Percentiles rank a stretch among this genome's conserved stretches.
These are phyloP conservation scores for Stenoptilia bipunctidactyla DNA, from an alignment of 2,888 invertebrate genomes.

Conservation along the genomic window DNA sequence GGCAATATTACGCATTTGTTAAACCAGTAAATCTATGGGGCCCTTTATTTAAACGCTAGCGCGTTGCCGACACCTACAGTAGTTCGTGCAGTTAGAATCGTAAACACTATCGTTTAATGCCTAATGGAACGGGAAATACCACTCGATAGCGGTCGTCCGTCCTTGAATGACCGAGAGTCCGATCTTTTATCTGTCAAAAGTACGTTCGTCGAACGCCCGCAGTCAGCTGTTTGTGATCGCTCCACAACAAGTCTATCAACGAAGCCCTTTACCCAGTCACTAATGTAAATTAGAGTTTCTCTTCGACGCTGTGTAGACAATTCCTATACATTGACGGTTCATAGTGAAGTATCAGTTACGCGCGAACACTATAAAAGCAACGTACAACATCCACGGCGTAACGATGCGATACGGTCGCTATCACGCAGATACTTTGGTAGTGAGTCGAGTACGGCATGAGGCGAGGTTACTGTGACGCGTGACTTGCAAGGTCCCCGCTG, in stretches of 20 bases:
- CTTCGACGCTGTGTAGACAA: constrained; percentile 4
- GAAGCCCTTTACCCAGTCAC: constrained; percentile 28
- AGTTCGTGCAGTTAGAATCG: constrained; percentile 14
- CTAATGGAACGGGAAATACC: constrained; percentile 51
- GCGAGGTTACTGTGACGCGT: constrained; percentile 71
- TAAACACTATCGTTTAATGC: constrained; percentile 33
- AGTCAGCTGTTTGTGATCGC: constrained; percentile 66
- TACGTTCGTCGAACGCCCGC: constrained; percentile 51
- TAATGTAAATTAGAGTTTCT: constrained; percentile 12
- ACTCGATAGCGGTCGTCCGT: constrained; percentile 47
- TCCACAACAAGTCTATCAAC: constrained; percentile 59
- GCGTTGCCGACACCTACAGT: neutral
- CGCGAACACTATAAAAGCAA: too few species aligned
- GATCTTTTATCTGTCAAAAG: constrained; percentile 57
- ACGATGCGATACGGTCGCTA: constrained; percentile 20
- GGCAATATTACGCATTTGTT: neutral
- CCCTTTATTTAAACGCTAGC: constrained; percentile 4
- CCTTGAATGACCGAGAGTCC: constrained; percentile 62
- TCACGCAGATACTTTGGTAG: constrained; percentile 37
- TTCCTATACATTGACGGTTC: neutral
- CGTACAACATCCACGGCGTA: too few species aligned
- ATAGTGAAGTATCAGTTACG: neutral
- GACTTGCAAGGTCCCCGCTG: constrained; percentile 70
- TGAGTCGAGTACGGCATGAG: constrained; percentile 57
- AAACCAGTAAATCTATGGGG: neutral